phyloP scores from a whole-genome alignment of 1,140 invertebrate species.

The Zaprionus taronus region DNA sequence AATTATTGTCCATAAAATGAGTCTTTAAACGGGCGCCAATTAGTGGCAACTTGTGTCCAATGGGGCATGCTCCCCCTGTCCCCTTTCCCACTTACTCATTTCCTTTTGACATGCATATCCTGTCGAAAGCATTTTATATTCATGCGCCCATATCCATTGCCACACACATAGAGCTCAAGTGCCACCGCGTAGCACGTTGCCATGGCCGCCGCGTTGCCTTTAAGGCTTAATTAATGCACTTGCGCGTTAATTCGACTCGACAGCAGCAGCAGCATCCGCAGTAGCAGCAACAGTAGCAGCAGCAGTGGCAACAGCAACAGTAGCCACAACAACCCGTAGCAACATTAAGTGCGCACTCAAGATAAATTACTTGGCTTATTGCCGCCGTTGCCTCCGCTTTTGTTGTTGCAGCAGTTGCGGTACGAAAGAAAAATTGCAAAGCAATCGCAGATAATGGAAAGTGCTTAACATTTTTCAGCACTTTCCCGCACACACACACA shows the following conservation, averaged over 20 bases:
- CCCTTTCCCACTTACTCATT: not conserved
- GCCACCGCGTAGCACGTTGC: conserved; percentile 40
- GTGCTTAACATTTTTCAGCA: conserved; percentile 48
- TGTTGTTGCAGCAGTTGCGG: not conserved
- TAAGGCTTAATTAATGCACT: conserved; percentile 77
- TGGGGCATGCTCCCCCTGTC: no score
- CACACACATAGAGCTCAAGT: not conserved
- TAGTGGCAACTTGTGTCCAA: conserved; percentile 28
- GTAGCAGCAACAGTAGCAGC: conserved; percentile 18
- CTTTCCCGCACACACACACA: not conserved
- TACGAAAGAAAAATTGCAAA: conserved; percentile 4
- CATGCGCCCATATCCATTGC: conserved; percentile 2
- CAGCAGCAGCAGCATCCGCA: conserved; percentile 23
- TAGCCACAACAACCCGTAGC: conserved; percentile 10
- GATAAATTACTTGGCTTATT: conserved; percentile 74
- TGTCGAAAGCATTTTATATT: conserved; percentile 11
- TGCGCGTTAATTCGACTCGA: conserved; percentile 68
- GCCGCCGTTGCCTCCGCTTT: conserved; percentile 3
- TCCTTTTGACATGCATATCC: conserved; percentile 23
- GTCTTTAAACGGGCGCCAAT: conserved; percentile 39
- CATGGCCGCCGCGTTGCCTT: conserved; percentile 51
- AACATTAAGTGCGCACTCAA: conserved; percentile 74
- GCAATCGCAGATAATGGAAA: conserved; percentile 51
- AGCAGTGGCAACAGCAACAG: conserved; percentile 17
- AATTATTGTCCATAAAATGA: conserved; percentile 44